Percentiles rank a stretch among this genome's conserved stretches.
These are phyloP conservation scores for roundworm (Caenorhabditis elegans) DNA, from an alignment of 1,140 invertebrate genomes.

Conservation along the genomic window DNA sequence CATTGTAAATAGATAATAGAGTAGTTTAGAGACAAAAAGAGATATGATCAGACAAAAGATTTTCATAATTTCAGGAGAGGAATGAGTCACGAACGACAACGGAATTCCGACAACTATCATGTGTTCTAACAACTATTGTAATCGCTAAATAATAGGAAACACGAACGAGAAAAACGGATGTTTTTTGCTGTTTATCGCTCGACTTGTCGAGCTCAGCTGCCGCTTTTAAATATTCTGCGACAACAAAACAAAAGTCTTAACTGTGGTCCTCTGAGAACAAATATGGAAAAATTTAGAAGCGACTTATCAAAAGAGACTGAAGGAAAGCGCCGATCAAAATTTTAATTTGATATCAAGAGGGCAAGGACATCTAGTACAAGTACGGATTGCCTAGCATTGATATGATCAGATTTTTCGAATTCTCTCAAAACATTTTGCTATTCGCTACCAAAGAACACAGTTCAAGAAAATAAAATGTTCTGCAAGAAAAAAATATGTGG, in stretches of 20 bases:
- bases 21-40: background rate
- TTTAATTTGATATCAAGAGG: slow-evolving; percentile 4
- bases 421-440: background rate
- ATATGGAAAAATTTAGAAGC: too few relatives aligned
- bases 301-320: too few relatives aligned
- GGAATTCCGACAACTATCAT: too few relatives aligned
- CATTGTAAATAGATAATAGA: background rate
- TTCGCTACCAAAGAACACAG: background rate
- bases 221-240: too few relatives aligned
- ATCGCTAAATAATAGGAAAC: too few relatives aligned
- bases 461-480: background rate
- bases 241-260: background rate
- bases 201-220: too few relatives aligned
- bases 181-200: background rate
- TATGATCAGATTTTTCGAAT: background rate
- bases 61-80: background rate
- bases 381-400: background rate
- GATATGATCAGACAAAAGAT: background rate
- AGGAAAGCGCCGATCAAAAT: too few relatives aligned
- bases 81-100: too few relatives aligned
- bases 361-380: background rate
- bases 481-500: too few relatives aligned
- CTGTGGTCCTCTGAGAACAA: background rate
- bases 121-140: too few relatives aligned
- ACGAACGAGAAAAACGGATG: background rate